Base-by-base conservation (phyloP, 2,888 invertebrate species). In the Phyllotreta striolata region DNA sequence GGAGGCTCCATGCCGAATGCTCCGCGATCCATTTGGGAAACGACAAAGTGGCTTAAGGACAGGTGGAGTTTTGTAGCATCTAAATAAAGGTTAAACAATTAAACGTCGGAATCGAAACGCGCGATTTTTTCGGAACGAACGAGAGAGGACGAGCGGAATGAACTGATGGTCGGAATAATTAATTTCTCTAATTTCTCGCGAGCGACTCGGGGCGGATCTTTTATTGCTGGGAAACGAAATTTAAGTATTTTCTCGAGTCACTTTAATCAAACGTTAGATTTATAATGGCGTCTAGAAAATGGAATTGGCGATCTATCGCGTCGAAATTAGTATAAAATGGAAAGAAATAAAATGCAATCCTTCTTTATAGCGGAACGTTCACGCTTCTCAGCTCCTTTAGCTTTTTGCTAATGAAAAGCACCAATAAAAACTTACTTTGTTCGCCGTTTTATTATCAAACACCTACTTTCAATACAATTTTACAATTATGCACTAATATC, bases 1-100 rank as follows among this genome's bases (percentile, higher is more conserved):
- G 54, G 14, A 43, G 52, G 41, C 60, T 52, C 44, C 44, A 52
- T 60, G 43, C 52, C 60, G 44, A 60, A 60, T 58, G 49, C 49
- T 58, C 13, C 51, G 47, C 49, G 47, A 59, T 24, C 40, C 39
- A 49, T 58, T 58, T 10, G 14, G 40, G 52, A 34, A 24, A 7
- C 24, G 24, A 52, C 43, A 43, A 41, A 51, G 38, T 52, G 35
- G 10, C 37, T 10, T 13, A 34, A 40, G 49, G 12, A 35, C 12
- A 59, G 52, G 9, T 37, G 37, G 35, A 6, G 38, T 9, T n/a
- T 49, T 51, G 35, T 24, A 35, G 12, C 51, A 37, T 37, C 37
- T 10, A 51, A 51, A 34, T 8, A 47, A 6, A 24, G 14, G 2
- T 34, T 47, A 47, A 47, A 47, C 47, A 14, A 34, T 47, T 46